Conservation (phyloP, 2,797 vertebrate species). For the Prionace glauca region DNA sequence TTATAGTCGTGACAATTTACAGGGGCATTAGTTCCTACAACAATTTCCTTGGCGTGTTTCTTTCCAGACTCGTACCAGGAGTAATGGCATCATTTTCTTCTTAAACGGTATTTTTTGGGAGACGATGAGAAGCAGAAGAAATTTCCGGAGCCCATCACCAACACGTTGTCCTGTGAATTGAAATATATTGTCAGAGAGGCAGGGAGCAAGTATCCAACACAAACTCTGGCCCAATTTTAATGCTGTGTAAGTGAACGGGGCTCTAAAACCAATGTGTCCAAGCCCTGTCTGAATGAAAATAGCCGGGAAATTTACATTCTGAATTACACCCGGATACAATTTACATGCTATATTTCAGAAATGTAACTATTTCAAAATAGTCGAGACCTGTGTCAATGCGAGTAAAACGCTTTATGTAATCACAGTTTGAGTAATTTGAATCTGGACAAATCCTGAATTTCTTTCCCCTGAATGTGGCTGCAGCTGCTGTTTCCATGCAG, state of each 20-base stretch:
- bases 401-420: background rate
- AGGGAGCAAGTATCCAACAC: background rate
- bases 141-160: conserved; percentile 55
- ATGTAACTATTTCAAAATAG: background rate
- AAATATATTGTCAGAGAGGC: background rate
- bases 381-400: background rate
- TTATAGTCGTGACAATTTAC: conserved; percentile 91
- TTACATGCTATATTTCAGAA: background rate
- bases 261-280: background rate
- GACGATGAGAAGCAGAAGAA: conserved; percentile 54
- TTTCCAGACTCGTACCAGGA: conserved; percentile 57
- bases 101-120: conserved; percentile 42
- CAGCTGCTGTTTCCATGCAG: background rate
- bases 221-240: background rate
- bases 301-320: background rate
- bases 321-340: background rate
- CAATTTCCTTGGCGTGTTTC: conserved; percentile 57
- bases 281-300: background rate
- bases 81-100: conserved; percentile 50
- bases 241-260: background rate
- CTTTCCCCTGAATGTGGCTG: background rate
- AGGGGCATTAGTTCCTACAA: conserved; percentile 76
- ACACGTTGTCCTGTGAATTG: conserved; percentile 48
- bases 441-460: background rate
- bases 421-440: background rate